Base-by-base conservation (phyloP, 35 echinoderm and acorn worm species). In the Chiridota heheva region DNA sequence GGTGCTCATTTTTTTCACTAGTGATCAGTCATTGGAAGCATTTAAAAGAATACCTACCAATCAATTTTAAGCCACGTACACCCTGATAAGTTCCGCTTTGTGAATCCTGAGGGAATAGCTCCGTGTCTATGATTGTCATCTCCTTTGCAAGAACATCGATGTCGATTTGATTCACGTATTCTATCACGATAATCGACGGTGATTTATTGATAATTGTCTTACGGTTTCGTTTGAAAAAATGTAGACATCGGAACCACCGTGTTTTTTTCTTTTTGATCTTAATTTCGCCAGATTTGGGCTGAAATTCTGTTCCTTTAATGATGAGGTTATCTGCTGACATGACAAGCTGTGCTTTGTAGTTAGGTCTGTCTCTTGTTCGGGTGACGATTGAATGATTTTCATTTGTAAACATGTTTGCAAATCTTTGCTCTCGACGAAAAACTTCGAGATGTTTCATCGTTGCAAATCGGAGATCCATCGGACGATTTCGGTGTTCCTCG, bases 31-130 rank as follows among this genome's bases (percentile, higher is more conserved):
- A n/a, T n/a, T n/a, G n/a, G n/a, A n/a, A n/a, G n/a, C n/a, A n/a
- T n/a, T n/a, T n/a, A n/a, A n/a, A n/a, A 30, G 48, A 26, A 7
- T 15, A 17, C 44, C 40, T 77, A 70, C 72, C 62, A 48, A 44
- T 96, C 88, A n/a, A 60, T 51, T 47, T 79, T 90, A 5, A 77
- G 76, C 93, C 93, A 96, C 44, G 64, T 74, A 43, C 93, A 97
- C 36, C 84, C 80, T n/a, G 20, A 91, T 78, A 18, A 97, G 71
- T 67, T 97, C 93, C 22, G 88, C 66, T 36, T 91, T 84, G 46
- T 86, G 93, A 22, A 97, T 72, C 42, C 88, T 57, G 20, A 97
- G 42, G n/a, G 18, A 97, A 88, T 37, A 97, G 24, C 34, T 84
- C 80, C 40, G 44, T 63, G 84, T 91, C 88, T 8, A 97, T 78